These are phyloP conservation scores for Tribolium freemani DNA, from an alignment of 2,888 invertebrate species.

Conservation along the genomic window DNA sequence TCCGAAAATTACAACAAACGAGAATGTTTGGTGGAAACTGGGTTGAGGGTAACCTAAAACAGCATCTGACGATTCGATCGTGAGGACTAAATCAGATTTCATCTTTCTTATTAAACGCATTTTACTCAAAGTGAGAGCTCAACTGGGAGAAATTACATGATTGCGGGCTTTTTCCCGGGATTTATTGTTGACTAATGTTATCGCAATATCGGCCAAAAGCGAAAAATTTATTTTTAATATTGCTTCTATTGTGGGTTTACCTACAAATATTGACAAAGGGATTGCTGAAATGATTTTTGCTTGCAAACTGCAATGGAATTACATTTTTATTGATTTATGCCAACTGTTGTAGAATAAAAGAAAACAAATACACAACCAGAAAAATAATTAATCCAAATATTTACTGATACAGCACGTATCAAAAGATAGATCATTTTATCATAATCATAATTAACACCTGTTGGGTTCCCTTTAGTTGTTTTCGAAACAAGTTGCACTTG, in stretches of 20 bases:
- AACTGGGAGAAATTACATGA: background rate
- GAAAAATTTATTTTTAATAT: conserved; percentile 27
- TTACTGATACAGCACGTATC: conserved; percentile 7
- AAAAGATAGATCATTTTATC: background rate
- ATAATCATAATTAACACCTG: conserved; percentile 25
- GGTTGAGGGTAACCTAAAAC: conserved; percentile 34
- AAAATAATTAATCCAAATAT: background rate
- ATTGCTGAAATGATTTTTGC: background rate
- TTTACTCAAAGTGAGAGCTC: background rate
- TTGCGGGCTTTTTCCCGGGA: conserved; percentile 1
- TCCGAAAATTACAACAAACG: conserved; percentile 56
- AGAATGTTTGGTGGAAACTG: conserved; percentile 55
- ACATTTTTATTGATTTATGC: background rate
- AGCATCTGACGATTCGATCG: conserved; percentile 45
- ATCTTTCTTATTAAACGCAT: conserved; percentile 50
- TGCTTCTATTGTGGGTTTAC: conserved; percentile 2
- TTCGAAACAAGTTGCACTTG: conserved; percentile 1
- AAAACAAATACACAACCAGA: no score
- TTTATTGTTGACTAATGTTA: conserved; percentile 31
- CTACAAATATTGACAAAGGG: conserved; percentile 30
- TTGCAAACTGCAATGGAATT: background rate
- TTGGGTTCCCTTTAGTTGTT: conserved; percentile 6
- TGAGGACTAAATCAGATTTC: conserved; percentile 50
- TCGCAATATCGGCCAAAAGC: conserved; percentile 31
- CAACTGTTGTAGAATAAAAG: no score